Percentiles rank a stretch among this genome's conserved stretches.
Conservation (phyloP, 2,888 invertebrate genomes). For the Drosophila kanekoi region DNA sequence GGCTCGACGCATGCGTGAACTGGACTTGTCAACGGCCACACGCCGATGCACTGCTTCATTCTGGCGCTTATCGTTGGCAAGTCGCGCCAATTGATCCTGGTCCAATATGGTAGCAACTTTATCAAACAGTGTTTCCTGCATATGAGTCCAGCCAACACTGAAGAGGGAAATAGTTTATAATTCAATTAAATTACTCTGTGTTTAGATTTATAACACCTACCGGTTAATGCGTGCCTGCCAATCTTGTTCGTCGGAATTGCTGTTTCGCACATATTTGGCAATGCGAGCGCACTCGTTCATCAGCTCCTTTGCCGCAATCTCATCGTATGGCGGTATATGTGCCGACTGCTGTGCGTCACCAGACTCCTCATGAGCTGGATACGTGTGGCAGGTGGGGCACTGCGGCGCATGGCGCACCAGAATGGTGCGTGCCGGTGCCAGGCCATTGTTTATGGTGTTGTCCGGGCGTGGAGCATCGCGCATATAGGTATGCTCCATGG, state of each 20-base stretch:
- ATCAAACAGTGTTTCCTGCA: constrained; percentile 89
- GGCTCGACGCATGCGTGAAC: constrained; percentile 88
- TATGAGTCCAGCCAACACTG: constrained; percentile 88
- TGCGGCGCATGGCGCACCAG: constrained; percentile 84
- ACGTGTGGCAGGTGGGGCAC: constrained; percentile 84
- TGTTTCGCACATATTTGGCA: constrained; percentile 87
- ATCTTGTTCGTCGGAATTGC: constrained; percentile 86
- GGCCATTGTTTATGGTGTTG: constrained; percentile 77
- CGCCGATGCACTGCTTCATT: constrained; percentile 90
- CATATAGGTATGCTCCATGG: constrained; percentile 90
- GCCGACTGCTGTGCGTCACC: constrained; percentile 84
- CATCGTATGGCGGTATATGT: constrained; percentile 87
- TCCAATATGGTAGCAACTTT: constrained; percentile 89
- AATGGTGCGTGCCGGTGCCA: constrained; percentile 81
- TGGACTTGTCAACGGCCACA: constrained; percentile 90
- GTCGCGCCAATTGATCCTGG: constrained; percentile 88
- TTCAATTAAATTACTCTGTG: background rate
- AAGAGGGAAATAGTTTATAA: background rate
- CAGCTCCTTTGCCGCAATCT: constrained; percentile 87
- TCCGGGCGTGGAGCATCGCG: constrained; percentile 86
- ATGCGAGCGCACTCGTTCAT: constrained; percentile 91
- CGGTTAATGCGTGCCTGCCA: constrained; percentile 90
- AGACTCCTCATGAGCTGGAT: constrained; percentile 85
- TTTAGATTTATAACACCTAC: constrained; percentile 82
- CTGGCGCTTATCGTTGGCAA: constrained; percentile 87